phyloP scores from a whole-genome alignment of 1,140 invertebrate genomes.

The Drosophila sucinea region DNA sequence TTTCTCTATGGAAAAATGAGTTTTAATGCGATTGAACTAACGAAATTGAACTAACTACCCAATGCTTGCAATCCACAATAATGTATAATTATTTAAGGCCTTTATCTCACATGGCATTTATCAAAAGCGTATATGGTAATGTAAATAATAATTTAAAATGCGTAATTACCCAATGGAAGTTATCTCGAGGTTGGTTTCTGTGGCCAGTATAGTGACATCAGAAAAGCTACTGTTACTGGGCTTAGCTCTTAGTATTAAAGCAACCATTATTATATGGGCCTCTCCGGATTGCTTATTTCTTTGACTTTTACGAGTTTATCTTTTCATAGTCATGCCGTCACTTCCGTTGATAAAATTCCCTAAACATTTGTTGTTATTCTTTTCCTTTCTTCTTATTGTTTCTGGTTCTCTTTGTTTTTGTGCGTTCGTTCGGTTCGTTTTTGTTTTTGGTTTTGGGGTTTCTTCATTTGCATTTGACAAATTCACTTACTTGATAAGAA shows the following conservation, averaged over 20 bases:
- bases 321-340: conserved; percentile 18
- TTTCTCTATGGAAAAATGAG: too few species aligned
- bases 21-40: too few species aligned
- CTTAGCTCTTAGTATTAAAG: not conserved
- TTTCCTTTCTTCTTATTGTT: not conserved
- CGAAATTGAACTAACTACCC: not conserved
- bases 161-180: conserved; percentile 35
- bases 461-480: not conserved
- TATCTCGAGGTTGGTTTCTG: conserved; percentile 31
- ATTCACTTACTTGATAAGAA: not conserved
- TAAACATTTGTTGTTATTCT: conserved; percentile 21
- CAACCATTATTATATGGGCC: conserved; percentile 15
- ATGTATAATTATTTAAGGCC: not conserved
- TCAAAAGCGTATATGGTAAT: not conserved
- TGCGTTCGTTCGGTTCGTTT: not conserved
- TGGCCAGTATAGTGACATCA: conserved; percentile 19
- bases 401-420: conserved; percentile 14
- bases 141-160: conserved; percentile 46
- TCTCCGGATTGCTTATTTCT: conserved; percentile 28
- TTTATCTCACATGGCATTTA: conserved; percentile 15
- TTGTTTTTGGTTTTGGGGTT: not conserved
- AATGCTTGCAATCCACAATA: not conserved
- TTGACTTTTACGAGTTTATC: conserved; percentile 21
- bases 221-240: conserved; percentile 21
- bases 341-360: conserved; percentile 48